These are phyloP conservation scores for Ctenoplectra terminalis DNA, from an alignment of 1,140 invertebrate species.

Conservation along the genomic window DNA sequence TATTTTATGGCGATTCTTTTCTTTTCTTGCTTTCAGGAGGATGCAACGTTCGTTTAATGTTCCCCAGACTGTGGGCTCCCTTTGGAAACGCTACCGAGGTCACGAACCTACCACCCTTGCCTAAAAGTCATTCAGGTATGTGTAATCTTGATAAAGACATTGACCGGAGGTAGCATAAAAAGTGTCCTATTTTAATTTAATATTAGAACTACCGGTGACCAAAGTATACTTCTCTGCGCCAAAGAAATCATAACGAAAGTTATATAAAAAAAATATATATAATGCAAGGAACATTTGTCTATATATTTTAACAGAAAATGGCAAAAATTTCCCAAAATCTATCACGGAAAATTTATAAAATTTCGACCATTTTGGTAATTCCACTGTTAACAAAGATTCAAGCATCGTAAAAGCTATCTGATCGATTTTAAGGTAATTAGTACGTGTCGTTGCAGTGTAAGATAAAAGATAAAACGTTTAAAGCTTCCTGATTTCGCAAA, in stretches of 20 bases:
- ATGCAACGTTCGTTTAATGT: conserved; percentile 81
- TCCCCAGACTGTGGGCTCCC: conserved; percentile 81
- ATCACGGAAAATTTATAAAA: too few species aligned
- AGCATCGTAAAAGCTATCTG: background rate
- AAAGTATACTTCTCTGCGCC: too few species aligned
- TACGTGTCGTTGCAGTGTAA: background rate
- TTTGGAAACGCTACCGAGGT: conserved; percentile 76
- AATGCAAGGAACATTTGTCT: too few species aligned
- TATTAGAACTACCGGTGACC: too few species aligned
- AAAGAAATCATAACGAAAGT: too few species aligned
- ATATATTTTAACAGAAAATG: too few species aligned
- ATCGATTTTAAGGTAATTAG: conserved; percentile 21
- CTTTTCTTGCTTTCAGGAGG: conserved; percentile 68
- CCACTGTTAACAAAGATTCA: too few species aligned
- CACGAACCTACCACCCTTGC: conserved; percentile 75
- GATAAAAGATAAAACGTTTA: conserved; percentile 12
- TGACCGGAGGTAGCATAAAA: background rate
- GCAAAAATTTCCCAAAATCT: too few species aligned
- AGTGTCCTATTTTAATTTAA: background rate
- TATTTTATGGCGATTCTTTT: background rate
- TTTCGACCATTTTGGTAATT: too few species aligned
- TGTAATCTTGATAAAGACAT: background rate
- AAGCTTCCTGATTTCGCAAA: conserved; percentile 18
- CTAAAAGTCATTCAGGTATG: conserved; percentile 80
- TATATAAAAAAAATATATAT: too few species aligned